Evolutionary conservation across 2,888 invertebrate species (phyloP).

Genomic region (Alcis repandata): DNA sequence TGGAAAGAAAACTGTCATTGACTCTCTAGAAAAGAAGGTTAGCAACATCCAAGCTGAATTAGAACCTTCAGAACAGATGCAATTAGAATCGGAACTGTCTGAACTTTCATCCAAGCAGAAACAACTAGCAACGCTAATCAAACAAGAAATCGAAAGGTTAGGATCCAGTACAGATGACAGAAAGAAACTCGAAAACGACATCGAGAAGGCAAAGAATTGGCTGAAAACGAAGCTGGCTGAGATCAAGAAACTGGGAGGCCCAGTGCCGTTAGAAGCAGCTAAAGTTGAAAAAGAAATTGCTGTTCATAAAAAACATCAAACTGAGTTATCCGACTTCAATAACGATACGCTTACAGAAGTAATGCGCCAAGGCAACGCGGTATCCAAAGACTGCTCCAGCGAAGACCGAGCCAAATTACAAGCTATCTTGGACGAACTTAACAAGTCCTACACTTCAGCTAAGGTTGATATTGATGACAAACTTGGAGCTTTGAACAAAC

Average conservation of each 20-base stretch:
- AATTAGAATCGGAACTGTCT: conserved; percentile 91
- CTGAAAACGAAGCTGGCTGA: conserved; percentile 92
- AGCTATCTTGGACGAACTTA: conserved; percentile 89
- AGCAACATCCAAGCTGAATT: conserved; percentile 94
- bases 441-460: conserved; percentile 90
- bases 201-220: conserved; percentile 94
- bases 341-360: conserved; percentile 92
- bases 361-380: conserved; percentile 90
- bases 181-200: conserved; percentile 91
- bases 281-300: conserved; percentile 94
- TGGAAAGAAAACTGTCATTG: conserved; percentile 93
- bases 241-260: conserved; percentile 91
- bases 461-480: conserved; percentile 91
- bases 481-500: conserved; percentile 89
- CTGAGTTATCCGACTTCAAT: conserved; percentile 92
- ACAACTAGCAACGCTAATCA: conserved; percentile 89
- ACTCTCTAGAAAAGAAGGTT: conserved; percentile 93
- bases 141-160: conserved; percentile 91
- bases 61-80: conserved; percentile 93
- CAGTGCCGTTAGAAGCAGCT: conserved; percentile 92
- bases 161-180: conserved; percentile 90
- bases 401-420: conserved; percentile 89
- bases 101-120: conserved; percentile 92
- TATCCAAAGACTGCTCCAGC: conserved; percentile 94
- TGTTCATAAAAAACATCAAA: conserved; percentile 91